A percentile compares a stretch with the other conserved stretches of the same genome.
Evolutionary conservation across 2,113 vertebrate genomes (phyloP).

Genomic region (Phrynosoma blainvillii): DNA sequence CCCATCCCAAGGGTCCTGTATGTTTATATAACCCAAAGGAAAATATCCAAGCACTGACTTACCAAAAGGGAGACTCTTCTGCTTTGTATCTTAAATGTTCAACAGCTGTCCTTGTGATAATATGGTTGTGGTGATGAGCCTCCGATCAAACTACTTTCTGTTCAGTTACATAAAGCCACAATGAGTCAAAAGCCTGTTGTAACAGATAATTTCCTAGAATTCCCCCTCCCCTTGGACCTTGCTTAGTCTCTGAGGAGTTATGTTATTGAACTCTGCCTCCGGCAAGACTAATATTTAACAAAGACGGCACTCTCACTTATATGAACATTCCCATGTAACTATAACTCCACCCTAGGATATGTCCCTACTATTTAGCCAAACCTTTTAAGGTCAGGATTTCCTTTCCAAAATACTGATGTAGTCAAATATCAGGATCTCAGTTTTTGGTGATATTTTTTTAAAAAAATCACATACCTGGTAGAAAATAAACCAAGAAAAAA

Average conservation of each 20-base stretch:
- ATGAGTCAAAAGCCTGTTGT: slow-evolving; percentile 15
- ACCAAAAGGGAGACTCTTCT: slow-evolving; percentile 28
- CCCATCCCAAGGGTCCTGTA: background rate
- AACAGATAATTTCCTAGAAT: background rate
- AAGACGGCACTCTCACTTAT: background rate
- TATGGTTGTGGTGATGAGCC: slow-evolving; percentile 1
- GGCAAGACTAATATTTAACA: slow-evolving; percentile 18
- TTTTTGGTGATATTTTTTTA: background rate
- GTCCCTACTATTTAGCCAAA: background rate
- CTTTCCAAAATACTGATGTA: slow-evolving; percentile 5
- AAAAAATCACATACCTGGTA: background rate
- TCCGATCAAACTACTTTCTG: slow-evolving; percentile 29
- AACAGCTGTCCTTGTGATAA: background rate
- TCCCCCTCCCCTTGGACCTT: background rate
- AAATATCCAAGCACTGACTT: slow-evolving; percentile 10
- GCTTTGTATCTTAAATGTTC: background rate
- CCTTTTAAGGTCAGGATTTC: slow-evolving; percentile 9
- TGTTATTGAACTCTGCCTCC: slow-evolving; percentile 39
- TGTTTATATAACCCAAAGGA: slow-evolving; percentile 24
- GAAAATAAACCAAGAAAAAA: background rate
- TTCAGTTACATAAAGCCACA: slow-evolving; percentile 36
- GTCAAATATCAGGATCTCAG: background rate
- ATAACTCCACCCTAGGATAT: slow-evolving; percentile 10
- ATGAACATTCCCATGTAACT: rapidly evolving
- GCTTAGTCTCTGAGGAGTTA: background rate